Percentiles rank a stretch among this genome's conserved stretches.
These are phyloP conservation scores for Spongilla lacustris DNA, from an alignment of 37 sponge, comb jelly and placozoan genomes.

Conservation along the genomic window DNA sequence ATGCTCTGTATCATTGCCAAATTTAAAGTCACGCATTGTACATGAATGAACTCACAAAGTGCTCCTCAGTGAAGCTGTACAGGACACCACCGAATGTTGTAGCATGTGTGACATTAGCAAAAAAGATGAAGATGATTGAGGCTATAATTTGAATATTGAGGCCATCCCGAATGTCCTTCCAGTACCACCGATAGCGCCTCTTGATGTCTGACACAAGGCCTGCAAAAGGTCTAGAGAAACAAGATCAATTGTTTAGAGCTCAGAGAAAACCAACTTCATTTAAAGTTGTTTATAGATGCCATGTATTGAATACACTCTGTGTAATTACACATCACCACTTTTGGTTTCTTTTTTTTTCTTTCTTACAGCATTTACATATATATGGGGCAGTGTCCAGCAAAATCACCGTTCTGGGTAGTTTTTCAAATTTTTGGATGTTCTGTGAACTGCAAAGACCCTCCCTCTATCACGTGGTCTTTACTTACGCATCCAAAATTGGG, in stretches of 20 bases:
- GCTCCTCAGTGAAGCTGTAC: slow-evolving; percentile 35
- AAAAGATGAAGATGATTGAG: slow-evolving; percentile 86
- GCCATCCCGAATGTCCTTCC: slow-evolving; percentile 76
- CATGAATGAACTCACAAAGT: slow-evolving; percentile 40
- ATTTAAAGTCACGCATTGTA: not conserved
- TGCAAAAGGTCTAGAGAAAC: slow-evolving; percentile 63
- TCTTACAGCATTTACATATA: not conserved
- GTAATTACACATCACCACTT: not conserved
- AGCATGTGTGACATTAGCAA: slow-evolving; percentile 86
- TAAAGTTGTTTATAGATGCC: not conserved
- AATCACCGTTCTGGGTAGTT: too few species aligned
- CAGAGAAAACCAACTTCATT: not conserved
- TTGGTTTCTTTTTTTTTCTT: not conserved
- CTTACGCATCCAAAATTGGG: too few species aligned
- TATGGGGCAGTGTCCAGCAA: not conserved
- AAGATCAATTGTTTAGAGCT: not conserved
- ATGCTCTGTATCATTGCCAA: not conserved
- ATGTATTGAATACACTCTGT: not conserved
- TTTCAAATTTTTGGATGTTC: too few species aligned
- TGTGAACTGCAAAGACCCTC: too few species aligned
- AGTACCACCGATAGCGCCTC: slow-evolving; percentile 60
- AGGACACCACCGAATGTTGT: slow-evolving; percentile 79
- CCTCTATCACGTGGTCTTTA: too few species aligned
- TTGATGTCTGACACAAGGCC: slow-evolving; percentile 75
- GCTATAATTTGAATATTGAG: slow-evolving; percentile 62